A percentile compares a stretch with the other conserved stretches of the same genome.
phyloP scores from a whole-genome alignment of 2,797 vertebrate species.

The Limnodromus scolopaceus region DNA sequence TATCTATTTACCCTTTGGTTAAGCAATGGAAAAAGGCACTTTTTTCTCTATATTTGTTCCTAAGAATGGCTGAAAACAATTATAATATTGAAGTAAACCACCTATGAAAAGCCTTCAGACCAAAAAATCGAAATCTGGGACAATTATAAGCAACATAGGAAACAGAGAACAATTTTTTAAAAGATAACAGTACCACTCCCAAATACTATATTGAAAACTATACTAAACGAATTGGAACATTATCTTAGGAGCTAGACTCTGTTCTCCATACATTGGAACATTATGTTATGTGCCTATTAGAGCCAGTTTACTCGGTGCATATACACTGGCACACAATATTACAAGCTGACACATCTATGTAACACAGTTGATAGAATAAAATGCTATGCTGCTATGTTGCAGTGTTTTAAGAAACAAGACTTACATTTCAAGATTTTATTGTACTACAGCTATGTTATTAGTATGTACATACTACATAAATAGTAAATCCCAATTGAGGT shows the following conservation, averaged over 20 bases:
- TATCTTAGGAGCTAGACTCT: neutral
- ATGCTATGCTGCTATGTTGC: neutral
- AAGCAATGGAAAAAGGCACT: neutral
- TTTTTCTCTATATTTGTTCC: neutral
- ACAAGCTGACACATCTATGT: neutral
- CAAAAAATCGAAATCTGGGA: neutral
- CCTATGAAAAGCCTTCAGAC: neutral
- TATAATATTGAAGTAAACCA: neutral
- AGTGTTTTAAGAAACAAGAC: neutral
- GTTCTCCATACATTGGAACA: neutral
- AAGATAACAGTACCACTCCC: neutral
- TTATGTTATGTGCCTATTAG: neutral
- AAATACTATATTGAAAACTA: neutral
- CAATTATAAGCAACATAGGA: neutral
- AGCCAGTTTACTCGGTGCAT: neutral
- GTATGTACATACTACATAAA: neutral
- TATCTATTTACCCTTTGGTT: neutral
- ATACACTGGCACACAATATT: neutral
- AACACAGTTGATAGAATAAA: neutral
- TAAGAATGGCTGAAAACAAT: neutral
- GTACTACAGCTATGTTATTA: neutral
- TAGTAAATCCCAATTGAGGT: neutral
- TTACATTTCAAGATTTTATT: neutral
- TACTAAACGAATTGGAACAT: neutral
- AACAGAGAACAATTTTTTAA: neutral